These are phyloP conservation scores for Corticium candelabrum DNA, from an alignment of 37 sponge, comb jelly and placozoan species.

Conservation along the genomic window DNA sequence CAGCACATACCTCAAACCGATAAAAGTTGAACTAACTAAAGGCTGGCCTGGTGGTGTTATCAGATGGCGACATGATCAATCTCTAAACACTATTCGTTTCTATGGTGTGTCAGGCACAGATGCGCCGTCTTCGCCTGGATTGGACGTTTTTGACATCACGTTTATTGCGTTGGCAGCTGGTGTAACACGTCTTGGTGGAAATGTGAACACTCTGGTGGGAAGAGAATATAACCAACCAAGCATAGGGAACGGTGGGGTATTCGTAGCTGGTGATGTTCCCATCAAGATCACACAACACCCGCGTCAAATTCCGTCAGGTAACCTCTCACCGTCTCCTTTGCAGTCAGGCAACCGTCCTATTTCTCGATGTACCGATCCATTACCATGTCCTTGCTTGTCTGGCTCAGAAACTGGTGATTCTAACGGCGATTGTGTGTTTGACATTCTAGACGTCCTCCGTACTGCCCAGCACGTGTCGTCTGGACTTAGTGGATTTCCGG, in stretches of 20 bases:
- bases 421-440: constrained; percentile 56
- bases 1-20: not conserved
- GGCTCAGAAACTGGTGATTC: constrained; percentile 45
- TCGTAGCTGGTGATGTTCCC: not conserved
- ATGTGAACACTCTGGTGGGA: not conserved
- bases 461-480: not conserved
- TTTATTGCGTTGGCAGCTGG: not conserved
- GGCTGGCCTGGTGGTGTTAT: not conserved
- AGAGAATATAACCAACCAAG: not conserved
- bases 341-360: not conserved
- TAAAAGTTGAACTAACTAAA: not conserved
- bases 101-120: not conserved
- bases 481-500: not conserved
- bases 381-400: not conserved
- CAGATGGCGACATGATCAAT: not conserved
- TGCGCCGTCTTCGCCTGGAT: not conserved
- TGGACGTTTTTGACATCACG: not conserved
- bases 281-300: not conserved
- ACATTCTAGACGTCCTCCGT: constrained; percentile 31
- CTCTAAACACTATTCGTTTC: not conserved
- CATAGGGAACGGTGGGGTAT: not conserved
- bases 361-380: not conserved
- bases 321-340: not conserved
- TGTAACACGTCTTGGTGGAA: not conserved
- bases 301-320: not conserved